A percentile compares a stretch with the other conserved stretches of the same genome.
These are phyloP conservation scores for Etheostoma cragini DNA, from an alignment of 2,113 vertebrate species.

Conservation along the genomic window DNA sequence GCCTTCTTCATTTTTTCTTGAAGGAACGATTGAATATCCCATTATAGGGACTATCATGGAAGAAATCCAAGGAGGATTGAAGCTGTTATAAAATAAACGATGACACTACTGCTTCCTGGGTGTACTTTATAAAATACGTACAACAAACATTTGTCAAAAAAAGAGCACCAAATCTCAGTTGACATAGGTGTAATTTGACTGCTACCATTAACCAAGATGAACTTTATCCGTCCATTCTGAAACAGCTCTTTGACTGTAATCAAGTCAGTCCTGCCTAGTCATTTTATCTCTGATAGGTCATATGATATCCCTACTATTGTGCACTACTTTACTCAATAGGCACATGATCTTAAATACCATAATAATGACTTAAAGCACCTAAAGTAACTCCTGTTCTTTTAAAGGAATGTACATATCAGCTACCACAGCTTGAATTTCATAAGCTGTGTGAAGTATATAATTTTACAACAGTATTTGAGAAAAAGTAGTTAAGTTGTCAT, in stretches of 20 bases:
- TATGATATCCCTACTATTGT: conserved; percentile 62
- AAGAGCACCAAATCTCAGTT: conserved; percentile 9
- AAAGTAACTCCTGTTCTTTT: conserved; percentile 40
- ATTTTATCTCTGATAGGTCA: conserved; percentile 67
- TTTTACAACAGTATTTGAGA: conserved; percentile 23
- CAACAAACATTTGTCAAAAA: conserved; percentile 21
- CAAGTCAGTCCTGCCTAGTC: conserved; percentile 56
- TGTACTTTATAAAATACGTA: background rate
- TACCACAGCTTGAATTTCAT: conserved; percentile 44
- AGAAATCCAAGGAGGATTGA: background rate
- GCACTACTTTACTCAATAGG: conserved; percentile 51
- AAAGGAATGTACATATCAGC: conserved; percentile 35
- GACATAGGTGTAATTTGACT: conserved; percentile 37
- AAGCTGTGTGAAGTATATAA: conserved; percentile 27
- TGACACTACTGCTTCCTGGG: background rate
- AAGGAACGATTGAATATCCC: conserved; percentile 9
- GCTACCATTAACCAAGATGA: conserved; percentile 22
- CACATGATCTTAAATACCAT: conserved; percentile 55
- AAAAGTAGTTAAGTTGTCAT: conserved; percentile 35
- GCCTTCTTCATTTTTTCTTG: background rate
- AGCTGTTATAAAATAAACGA: background rate
- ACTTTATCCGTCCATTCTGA: conserved; percentile 43
- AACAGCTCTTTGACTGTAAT: conserved; percentile 48
- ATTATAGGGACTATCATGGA: conserved; percentile 7
- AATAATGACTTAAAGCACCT: conserved; percentile 32